Conservation (phyloP, 2,888 invertebrate genomes). For the Volucella inanis region DNA sequence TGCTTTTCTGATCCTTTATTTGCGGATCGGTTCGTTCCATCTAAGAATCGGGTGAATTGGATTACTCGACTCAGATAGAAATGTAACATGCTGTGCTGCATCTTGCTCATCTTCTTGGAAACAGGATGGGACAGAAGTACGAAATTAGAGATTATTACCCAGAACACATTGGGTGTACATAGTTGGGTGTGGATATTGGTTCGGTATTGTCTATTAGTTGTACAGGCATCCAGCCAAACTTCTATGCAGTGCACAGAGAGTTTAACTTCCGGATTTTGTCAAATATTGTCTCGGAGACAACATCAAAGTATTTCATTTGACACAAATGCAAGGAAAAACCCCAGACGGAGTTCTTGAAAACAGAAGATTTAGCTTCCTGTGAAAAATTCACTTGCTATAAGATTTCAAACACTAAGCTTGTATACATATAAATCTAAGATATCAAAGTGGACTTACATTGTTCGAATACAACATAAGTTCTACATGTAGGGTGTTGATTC, state of each 20-base stretch:
- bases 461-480: too few species aligned
- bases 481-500: too few species aligned
- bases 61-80: constrained; percentile 52
- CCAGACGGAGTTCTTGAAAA: constrained; percentile 21
- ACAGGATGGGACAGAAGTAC: constrained; percentile 18
- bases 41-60: constrained; percentile 48
- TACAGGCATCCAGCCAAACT: constrained; percentile 10
- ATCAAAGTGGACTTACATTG: too few species aligned
- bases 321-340: constrained; percentile 38
- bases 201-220: constrained; percentile 32
- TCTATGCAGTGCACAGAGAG: constrained; percentile 7
- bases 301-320: constrained; percentile 60
- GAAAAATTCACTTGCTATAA: too few species aligned
- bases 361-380: background rate
- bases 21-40: constrained; percentile 60
- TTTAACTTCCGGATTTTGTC: constrained; percentile 64
- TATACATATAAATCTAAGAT: too few species aligned
- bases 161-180: constrained; percentile 43
- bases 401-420: too few species aligned
- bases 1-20: constrained; percentile 63
- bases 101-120: constrained; percentile 20
- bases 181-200: constrained; percentile 25
- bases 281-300: constrained; percentile 58
- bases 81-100: constrained; percentile 29
- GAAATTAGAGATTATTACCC: constrained; percentile 69